phyloP scores from a whole-genome alignment of 2,113 vertebrate species.

The Hemichromis elongatus region DNA sequence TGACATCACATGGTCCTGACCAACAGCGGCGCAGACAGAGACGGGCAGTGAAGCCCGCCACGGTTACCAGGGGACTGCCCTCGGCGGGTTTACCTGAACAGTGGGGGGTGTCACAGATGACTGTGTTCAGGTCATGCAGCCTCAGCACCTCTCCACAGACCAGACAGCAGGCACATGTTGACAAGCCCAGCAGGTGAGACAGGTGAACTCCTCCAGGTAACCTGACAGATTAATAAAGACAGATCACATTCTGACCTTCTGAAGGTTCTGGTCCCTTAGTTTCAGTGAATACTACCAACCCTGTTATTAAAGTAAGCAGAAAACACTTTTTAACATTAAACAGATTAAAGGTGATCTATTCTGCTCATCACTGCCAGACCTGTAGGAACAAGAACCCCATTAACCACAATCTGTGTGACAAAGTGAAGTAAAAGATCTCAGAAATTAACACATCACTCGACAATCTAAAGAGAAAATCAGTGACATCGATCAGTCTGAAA shows the following conservation, averaged over 20 bases:
- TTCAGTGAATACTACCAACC: not conserved
- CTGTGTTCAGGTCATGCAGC: not conserved
- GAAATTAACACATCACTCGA: not conserved
- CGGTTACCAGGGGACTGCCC: not conserved
- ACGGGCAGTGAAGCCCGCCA: rapidly evolving
- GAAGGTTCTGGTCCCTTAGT: not conserved
- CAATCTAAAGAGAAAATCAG: not conserved
- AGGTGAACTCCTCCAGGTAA: constrained; percentile 47
- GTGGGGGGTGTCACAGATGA: constrained; percentile 60
- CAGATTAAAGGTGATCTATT: rapidly evolving
- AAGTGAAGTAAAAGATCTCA: not conserved
- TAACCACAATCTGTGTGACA: not conserved
- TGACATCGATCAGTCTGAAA: not conserved
- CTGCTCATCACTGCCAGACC: not conserved
- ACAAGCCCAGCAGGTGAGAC: constrained; percentile 18
- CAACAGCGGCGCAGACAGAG: not conserved
- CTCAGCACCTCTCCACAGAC: constrained; percentile 62
- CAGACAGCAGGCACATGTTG: constrained; percentile 62
- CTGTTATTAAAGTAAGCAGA: not conserved
- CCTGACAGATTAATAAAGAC: constrained; percentile 21
- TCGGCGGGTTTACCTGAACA: constrained; percentile 72
- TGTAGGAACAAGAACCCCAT: not conserved
- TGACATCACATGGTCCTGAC: not conserved
- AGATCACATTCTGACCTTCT: not conserved
- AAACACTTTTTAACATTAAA: not conserved